Evolutionary conservation across 1,140 invertebrate genomes (phyloP), one percentile per base, ranked within the genome.

Genomic region (Ips nitidus): DNA sequence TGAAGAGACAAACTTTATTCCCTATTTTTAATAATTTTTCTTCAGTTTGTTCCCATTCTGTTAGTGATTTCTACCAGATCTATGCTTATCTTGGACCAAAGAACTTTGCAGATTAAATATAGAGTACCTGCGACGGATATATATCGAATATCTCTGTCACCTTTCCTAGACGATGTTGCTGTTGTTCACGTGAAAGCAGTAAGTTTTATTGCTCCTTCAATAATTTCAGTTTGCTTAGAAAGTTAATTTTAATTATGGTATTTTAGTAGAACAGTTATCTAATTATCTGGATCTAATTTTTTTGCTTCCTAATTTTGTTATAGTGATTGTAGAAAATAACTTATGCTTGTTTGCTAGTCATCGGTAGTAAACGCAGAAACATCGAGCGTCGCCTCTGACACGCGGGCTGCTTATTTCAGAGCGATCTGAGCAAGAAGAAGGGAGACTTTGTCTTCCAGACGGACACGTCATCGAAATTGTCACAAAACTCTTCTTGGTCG

Each of bases 391-490:
- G 73, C 76, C 5, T 78, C 80, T 58, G 84, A 84, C 74, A 81
- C 83, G 52, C 83, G 43, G 84, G 84, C 70, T 86, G 84, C 75
- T 79, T 86, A 64, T 86, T 85, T 71, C 82, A 89, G 85, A 88
- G 88, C 75, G 89, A 90, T 74, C 82, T 88, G 68, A 86, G 86
- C 76, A 90, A 90, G 74, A 89, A 91, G 79, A 93, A 93, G 78
- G 93, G 94, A 57, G 94, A 95, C 81, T 89, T 95, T 81, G 87
- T 95, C 56, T 87, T 95, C 79, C 90, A 93, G 82, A 92, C 91
- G 52, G 89, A 88, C 93, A 95, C 82, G 88, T 94, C 71, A 92
- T 95, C 70, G 94, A 95, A 83, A 89, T 94, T 70, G 91, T 94
- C 69, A 94, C 94, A 66, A 95, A 95, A 84, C 83, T 94, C 75